These are phyloP conservation scores for Leptinotarsa texana DNA, from an alignment of 1,140 invertebrate genomes.

Conservation along the genomic window DNA sequence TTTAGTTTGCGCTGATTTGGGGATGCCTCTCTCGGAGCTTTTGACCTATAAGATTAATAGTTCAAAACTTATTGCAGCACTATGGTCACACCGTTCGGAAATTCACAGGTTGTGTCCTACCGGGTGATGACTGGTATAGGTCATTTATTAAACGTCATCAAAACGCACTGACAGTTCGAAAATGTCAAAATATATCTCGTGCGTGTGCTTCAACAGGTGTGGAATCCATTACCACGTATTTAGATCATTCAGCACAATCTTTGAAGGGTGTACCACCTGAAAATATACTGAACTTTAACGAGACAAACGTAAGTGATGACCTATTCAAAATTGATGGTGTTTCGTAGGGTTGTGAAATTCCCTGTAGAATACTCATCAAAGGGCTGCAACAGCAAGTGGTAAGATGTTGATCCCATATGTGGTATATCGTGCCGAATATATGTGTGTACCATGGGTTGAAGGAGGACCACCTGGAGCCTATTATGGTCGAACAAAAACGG, in stretches of 20 bases:
- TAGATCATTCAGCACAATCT: background rate
- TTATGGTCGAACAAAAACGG: no score
- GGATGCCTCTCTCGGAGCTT: background rate
- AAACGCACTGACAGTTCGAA: no score
- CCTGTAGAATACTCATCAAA: slow-evolving; percentile 45
- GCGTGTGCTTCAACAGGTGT: background rate
- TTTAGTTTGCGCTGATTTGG: background rate
- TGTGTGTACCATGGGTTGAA: background rate
- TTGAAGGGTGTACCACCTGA: slow-evolving; percentile 28
- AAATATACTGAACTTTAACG: slow-evolving; percentile 52
- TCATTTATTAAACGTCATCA: no score
- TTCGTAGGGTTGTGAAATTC: slow-evolving; percentile 50
- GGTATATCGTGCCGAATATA: slow-evolving; percentile 1
- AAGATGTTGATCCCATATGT: background rate
- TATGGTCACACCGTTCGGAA: background rate
- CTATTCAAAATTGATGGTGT: slow-evolving; percentile 48
- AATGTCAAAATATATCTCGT: background rate
- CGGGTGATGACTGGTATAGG: no score
- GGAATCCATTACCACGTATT: slow-evolving; percentile 1
- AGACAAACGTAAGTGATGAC: slow-evolving; percentile 56
- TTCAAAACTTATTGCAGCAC: background rate
- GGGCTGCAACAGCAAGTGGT: slow-evolving; percentile 15
- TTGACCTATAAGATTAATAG: background rate
- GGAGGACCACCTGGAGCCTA: background rate
- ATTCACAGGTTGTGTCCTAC: background rate